These are phyloP conservation scores for Antigone vipio DNA, from an alignment of 2,113 vertebrate species.

Conservation along the genomic window DNA sequence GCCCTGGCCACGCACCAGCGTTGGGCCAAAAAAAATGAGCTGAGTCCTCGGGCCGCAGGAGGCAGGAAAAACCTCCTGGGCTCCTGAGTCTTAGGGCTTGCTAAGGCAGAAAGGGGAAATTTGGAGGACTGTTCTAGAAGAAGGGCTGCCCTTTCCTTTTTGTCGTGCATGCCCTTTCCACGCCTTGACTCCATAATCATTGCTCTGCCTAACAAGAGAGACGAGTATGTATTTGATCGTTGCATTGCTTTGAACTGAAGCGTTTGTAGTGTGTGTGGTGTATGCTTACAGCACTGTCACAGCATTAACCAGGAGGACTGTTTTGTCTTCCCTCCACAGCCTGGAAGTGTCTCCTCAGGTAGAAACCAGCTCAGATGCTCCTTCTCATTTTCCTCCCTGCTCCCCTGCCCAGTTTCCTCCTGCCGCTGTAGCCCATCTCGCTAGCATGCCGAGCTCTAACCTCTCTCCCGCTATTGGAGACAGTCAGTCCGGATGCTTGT, in stretches of 20 bases:
- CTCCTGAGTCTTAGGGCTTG: neutral
- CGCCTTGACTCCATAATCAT: conserved; percentile 23
- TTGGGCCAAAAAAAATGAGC: neutral
- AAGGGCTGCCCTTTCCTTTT: neutral
- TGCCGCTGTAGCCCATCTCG: conserved; percentile 50
- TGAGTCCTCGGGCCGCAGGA: neutral
- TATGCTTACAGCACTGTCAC: conserved; percentile 28
- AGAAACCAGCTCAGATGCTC: conserved; percentile 83
- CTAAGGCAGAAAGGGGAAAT: neutral
- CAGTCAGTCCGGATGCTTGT: conserved; percentile 66
- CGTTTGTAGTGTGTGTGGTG: conserved; percentile 21
- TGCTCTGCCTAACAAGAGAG: conserved; percentile 49
- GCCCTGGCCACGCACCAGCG: rapidly evolving
- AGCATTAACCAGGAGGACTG: conserved; percentile 84
- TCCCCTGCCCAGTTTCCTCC: conserved; percentile 65
- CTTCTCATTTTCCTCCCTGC: conserved; percentile 71
- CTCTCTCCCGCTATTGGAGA: conserved; percentile 64
- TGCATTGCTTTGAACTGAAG: neutral
- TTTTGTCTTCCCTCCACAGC: conserved; percentile 95
- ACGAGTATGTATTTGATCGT: neutral
- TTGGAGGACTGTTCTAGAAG: neutral
- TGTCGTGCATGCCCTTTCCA: conserved; percentile 23
- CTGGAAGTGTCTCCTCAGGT: conserved; percentile 89
- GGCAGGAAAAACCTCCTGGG: neutral
- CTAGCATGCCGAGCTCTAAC: conserved; percentile 74